A percentile compares a stretch with the other conserved stretches of the same genome.
Conservation (phyloP, 2,888 invertebrate species). For the Deroplatys truncata region DNA sequence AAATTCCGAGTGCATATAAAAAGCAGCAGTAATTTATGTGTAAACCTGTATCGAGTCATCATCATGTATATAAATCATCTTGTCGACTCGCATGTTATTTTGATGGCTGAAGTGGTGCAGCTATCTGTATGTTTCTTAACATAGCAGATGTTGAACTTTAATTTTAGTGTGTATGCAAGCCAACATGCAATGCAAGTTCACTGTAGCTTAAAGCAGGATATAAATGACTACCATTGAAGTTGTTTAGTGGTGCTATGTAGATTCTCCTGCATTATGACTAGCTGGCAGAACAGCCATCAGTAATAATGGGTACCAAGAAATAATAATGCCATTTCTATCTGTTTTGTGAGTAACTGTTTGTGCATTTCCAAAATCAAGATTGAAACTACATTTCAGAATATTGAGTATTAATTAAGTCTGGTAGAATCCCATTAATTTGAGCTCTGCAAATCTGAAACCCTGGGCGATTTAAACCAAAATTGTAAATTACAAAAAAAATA, state of each 20-base stretch:
- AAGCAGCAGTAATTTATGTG: not conserved
- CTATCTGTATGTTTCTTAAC: not conserved
- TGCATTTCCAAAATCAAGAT: too few relatives aligned
- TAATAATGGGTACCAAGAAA: not conserved
- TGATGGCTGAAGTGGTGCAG: not conserved
- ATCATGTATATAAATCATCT: conserved; percentile 7
- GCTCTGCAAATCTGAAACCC: too few relatives aligned
- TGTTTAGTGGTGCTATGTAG: not conserved
- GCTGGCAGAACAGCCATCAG: not conserved
- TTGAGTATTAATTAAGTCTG: too few relatives aligned
- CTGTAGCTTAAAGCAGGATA: not conserved
- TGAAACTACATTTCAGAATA: too few relatives aligned
- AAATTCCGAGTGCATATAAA: not conserved
- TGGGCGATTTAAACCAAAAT: too few relatives aligned
- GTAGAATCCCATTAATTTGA: too few relatives aligned
- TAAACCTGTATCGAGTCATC: not conserved
- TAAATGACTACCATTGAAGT: not conserved
- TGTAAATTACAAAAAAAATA: too few relatives aligned
- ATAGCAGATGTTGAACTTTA: not conserved
- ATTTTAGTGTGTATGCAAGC: not conserved
- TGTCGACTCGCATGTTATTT: not conserved
- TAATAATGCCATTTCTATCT: not conserved
- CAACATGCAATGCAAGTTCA: not conserved
- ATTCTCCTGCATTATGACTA: not conserved
- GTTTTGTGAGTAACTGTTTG: not conserved